Conservation (phyloP, 2,113 vertebrate species). For the Falco punctatus region DNA sequence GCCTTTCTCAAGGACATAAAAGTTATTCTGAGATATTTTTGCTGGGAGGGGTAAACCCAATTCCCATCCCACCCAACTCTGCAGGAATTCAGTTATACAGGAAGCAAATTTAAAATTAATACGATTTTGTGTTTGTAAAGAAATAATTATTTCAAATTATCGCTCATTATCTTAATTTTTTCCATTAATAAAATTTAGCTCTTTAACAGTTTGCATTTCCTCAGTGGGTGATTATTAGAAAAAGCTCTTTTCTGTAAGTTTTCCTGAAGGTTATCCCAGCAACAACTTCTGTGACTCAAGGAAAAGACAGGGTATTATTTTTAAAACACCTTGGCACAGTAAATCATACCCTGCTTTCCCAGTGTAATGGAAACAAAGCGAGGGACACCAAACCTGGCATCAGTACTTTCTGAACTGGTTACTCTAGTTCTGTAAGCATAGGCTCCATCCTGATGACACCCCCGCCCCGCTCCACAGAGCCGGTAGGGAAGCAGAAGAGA, state of each 20-base stretch:
- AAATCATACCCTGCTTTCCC: neutral
- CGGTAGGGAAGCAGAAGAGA: neutral
- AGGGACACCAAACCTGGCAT: neutral
- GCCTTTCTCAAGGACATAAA: conserved; percentile 76
- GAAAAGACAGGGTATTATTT: neutral
- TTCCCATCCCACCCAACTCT: conserved; percentile 69
- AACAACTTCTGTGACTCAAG: conserved; percentile 12
- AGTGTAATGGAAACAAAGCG: neutral
- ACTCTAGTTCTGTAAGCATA: neutral
- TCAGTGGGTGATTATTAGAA: conserved; percentile 62
- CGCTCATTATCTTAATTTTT: conserved; percentile 73
- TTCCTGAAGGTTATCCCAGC: conserved; percentile 62
- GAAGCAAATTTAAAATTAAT: conserved; percentile 77
- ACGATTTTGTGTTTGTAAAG: conserved; percentile 75
- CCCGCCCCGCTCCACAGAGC: neutral
- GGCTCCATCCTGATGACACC: neutral
- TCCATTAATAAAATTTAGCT: conserved; percentile 73
- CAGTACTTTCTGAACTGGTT: neutral
- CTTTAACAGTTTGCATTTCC: conserved; percentile 71
- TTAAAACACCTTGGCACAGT: neutral
- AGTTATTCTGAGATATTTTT: conserved; percentile 77
- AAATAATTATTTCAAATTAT: conserved; percentile 83
- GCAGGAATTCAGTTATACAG: conserved; percentile 70
- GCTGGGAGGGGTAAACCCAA: conserved; percentile 65
- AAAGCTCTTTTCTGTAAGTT: conserved; percentile 51